Evolutionary conservation across 2,888 invertebrate genomes (phyloP).

Genomic region (Ophioninae sp.): DNA sequence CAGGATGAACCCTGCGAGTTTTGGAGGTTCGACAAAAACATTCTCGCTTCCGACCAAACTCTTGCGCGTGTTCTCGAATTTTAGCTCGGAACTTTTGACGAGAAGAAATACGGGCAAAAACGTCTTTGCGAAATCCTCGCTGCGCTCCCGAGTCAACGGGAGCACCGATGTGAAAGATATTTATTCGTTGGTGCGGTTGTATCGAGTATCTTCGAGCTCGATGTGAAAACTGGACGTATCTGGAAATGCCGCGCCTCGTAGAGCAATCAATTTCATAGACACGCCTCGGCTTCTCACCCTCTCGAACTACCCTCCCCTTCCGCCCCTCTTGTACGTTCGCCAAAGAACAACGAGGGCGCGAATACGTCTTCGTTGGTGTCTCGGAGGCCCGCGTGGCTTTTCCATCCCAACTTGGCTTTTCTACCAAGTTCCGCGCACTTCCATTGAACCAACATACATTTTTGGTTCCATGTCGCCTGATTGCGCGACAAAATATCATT

Average conservation of each 20-base stretch:
- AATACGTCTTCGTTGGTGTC: constrained; percentile 48
- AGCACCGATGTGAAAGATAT: neutral
- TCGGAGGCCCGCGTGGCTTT: constrained; percentile 25
- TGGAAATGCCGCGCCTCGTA: constrained; percentile 36
- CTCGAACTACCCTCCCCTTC: constrained; percentile 16
- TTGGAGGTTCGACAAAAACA: too few relatives aligned
- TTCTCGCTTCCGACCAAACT: too few relatives aligned
- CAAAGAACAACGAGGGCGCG: constrained; percentile 17
- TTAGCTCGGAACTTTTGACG: too few relatives aligned
- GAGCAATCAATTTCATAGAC: constrained; percentile 60
- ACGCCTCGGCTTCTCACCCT: neutral
- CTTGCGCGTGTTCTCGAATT: too few relatives aligned
- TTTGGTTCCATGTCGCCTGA: too few relatives aligned
- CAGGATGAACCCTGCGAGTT: too few relatives aligned
- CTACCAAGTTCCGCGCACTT: too few relatives aligned
- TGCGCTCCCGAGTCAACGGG: neutral
- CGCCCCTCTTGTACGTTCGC: neutral
- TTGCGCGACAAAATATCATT: too few relatives aligned
- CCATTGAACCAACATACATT: too few relatives aligned
- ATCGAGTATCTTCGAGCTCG: constrained; percentile 5
- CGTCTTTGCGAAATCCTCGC: too few relatives aligned
- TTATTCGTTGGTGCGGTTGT: constrained; percentile 4
- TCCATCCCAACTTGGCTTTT: neutral
- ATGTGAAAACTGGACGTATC: constrained; percentile 35
- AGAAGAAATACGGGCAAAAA: neutral